Evolutionary conservation across 35 echinoderm and acorn worm genomes (phyloP), one percentile per base, ranked within the genome.

Genomic region (Anneissia japonica): DNA sequence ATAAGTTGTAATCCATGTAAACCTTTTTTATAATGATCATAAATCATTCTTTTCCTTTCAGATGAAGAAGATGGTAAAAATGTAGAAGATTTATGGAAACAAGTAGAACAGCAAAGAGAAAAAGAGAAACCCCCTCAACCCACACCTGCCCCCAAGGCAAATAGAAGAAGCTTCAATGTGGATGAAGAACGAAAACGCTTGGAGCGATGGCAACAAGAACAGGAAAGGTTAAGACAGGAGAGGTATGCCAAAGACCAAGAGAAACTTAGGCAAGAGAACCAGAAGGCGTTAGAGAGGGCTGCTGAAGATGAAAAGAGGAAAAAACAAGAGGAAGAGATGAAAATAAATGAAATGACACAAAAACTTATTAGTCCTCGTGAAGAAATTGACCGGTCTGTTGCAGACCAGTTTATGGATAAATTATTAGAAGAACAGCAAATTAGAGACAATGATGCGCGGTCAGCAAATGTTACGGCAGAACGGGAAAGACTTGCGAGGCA

Each of bases 131-230:
- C 17, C 35, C 38, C 35, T 26, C 14, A 30, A 81, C n/a, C 79
- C 3, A 3, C 37, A 36, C 5, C 79, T 10, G 35, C 35, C 40
- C 35, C 79, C 4, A 64, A 64, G 34, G 4, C 87, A 33, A 72
- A 34, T 16, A 75, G 88, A 29, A 93, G 82, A 77, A 86, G 79
- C 9, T 97, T 97, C 43, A 93, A 97, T 34, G 30, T 92, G 0
- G 94, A 93, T 11, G 94, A 97, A 43, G 94, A 97, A 84, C 87
- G 88, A 77, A 93, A 93, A 78, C 17, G 91, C 30, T 43, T 97
- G 13, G 94, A 97, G 64, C 86, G 81, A 55, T 97, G 94, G 94
- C 91, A 97, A 39, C 85, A 85, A 72, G 94, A 97, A 76, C 94
- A 97, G 77, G 94, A 97, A 31, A 83, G 85, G 33, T 38, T 89